Conservation (phyloP, 2,888 invertebrate species). For the Cheilosia grossa region DNA sequence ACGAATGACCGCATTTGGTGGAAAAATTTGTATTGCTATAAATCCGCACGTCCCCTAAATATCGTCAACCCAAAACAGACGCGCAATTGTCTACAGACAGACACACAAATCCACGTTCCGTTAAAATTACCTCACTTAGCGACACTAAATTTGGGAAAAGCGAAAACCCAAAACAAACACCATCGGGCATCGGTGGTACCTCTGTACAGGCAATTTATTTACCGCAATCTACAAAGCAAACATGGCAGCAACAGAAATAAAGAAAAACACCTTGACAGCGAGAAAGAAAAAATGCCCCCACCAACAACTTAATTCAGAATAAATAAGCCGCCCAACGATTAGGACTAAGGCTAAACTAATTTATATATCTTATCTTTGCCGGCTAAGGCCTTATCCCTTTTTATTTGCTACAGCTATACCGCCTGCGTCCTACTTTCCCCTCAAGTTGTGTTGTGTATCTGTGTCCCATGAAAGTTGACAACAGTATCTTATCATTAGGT, state of each 20-base stretch:
- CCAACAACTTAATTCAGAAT: slow-evolving; percentile 35
- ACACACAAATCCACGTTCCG: not conserved
- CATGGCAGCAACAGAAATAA: not conserved
- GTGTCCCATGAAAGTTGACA: slow-evolving; percentile 16
- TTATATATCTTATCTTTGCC: slow-evolving; percentile 38
- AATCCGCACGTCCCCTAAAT: not conserved
- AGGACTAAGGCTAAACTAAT: slow-evolving; percentile 32
- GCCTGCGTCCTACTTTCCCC: not conserved
- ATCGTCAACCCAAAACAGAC: not conserved
- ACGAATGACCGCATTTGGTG: too few species aligned
- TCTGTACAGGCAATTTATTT: slow-evolving; percentile 41
- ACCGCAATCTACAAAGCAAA: slow-evolving; percentile 29
- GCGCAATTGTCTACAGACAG: not conserved
- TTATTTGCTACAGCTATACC: slow-evolving; percentile 25
- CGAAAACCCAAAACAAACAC: slow-evolving; percentile 10
- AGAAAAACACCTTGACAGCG: not conserved
- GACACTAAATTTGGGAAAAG: not conserved
- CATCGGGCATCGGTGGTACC: slow-evolving; percentile 31
- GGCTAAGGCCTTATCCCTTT: slow-evolving; percentile 33
- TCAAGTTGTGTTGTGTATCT: not conserved
- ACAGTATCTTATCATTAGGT: slow-evolving; percentile 50
- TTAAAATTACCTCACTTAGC: slow-evolving; percentile 24
- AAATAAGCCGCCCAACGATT: slow-evolving; percentile 24
- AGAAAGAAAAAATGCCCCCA: not conserved
- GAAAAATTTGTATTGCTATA: not conserved